Evolutionary conservation across 2,113 vertebrate genomes (phyloP).

Genomic region (Bubo blakistoni): DNA sequence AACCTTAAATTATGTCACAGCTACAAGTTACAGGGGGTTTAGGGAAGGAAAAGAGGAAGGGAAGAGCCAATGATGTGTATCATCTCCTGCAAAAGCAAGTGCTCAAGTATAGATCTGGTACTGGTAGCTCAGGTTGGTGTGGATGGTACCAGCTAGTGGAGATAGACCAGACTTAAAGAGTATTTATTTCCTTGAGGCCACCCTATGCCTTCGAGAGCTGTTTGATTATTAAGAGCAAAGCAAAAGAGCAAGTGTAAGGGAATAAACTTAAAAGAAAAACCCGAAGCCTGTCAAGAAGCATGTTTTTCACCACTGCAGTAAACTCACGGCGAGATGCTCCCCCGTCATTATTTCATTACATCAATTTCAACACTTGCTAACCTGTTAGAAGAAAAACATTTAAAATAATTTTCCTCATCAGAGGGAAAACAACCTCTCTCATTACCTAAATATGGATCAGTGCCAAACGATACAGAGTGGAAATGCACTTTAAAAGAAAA

Average conservation of each 20-base stretch:
- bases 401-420: slow-evolving; percentile 65
- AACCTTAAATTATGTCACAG: not conserved
- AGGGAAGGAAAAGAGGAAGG: not conserved
- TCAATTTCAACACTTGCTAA: slow-evolving; percentile 65
- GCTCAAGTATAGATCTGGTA: not conserved
- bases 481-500: not conserved
- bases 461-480: slow-evolving; percentile 21
- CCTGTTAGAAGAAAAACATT: slow-evolving; percentile 68
- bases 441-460: slow-evolving; percentile 40
- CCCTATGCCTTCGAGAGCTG: not conserved
- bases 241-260: not conserved
- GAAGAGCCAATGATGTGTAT: not conserved
- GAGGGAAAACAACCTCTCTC: slow-evolving; percentile 67
- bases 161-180: no score
- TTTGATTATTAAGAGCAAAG: not conserved
- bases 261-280: not conserved
- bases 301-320: not conserved
- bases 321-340: slow-evolving; percentile 38
- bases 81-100: not conserved
- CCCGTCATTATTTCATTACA: slow-evolving; percentile 69
- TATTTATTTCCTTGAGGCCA: not conserved
- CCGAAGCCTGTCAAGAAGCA: slow-evolving; percentile 5
- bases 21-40: not conserved
- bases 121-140: not conserved
- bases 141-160: not conserved